Evolutionary conservation across 2,113 vertebrate species (phyloP).

Genomic region (Struthio camelus): DNA sequence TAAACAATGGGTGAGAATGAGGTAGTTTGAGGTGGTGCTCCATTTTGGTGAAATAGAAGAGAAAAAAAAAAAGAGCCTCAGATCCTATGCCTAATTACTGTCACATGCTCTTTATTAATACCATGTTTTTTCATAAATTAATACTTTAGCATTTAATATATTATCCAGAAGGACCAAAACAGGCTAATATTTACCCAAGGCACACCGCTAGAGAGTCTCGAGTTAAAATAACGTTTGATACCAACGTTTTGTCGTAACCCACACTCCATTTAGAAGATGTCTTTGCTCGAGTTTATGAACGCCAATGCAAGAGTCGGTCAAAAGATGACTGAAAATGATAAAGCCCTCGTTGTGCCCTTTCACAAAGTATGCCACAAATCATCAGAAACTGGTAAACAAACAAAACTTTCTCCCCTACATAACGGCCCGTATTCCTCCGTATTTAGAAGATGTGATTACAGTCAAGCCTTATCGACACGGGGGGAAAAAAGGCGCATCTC

Average conservation of each 20-base stretch:
- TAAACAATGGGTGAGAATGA: conserved; percentile 71
- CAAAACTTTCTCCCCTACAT: background rate
- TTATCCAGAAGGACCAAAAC: background rate
- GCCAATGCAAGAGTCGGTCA: background rate
- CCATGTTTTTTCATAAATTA: background rate
- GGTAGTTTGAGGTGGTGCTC: conserved; percentile 50
- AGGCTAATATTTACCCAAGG: background rate
- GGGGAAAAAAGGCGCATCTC: background rate
- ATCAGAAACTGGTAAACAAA: background rate
- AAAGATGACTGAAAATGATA: background rate
- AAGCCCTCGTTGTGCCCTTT: background rate
- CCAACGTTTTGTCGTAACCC: background rate
- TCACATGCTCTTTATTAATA: background rate
- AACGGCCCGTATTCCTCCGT: no score
- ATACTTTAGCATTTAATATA: fast-evolving
- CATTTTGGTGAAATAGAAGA: conserved; percentile 52
- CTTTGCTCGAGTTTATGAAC: background rate
- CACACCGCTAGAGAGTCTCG: fast-evolving
- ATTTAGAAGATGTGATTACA: background rate
- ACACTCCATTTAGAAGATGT: fast-evolving
- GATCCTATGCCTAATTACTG: background rate
- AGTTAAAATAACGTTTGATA: background rate
- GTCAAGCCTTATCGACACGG: no score
- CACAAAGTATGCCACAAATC: fast-evolving
- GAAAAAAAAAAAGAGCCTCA: background rate